Conservation (phyloP, 2,797 vertebrate genomes). For the Parambassis ranga region DNA sequence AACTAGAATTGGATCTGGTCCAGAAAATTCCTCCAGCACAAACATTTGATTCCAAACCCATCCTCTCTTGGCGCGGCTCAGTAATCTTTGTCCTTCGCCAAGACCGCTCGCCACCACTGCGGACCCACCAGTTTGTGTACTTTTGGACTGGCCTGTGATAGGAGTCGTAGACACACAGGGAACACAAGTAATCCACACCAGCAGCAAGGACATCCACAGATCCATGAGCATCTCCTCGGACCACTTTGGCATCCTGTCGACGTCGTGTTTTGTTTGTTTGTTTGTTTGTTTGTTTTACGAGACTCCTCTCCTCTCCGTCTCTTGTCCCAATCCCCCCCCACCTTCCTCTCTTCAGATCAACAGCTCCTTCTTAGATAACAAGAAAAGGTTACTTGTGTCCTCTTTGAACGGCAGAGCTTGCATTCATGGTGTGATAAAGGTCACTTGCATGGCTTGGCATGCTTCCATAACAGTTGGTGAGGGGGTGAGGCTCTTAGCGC, state of each 20-base stretch:
- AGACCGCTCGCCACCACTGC: constrained; percentile 79
- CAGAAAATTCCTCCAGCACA: constrained; percentile 99
- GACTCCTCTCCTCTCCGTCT: constrained; percentile 30
- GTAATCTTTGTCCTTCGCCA: constrained; percentile 90
- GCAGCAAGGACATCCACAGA: constrained; percentile 91
- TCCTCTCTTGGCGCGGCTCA: constrained; percentile 97
- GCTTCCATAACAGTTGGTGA: constrained; percentile 80
- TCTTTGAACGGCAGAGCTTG: constrained; percentile 83
- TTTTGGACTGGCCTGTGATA: constrained; percentile 83
- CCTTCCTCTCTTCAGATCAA: constrained; percentile 62
- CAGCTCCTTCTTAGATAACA: constrained; percentile 79
- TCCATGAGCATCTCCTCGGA: constrained; percentile 88
- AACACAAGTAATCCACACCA: constrained; percentile 95
- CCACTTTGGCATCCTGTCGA: constrained; percentile 87
- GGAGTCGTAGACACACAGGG: constrained; percentile 85
- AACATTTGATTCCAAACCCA: constrained; percentile 99
- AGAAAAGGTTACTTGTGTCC: constrained; percentile 88
- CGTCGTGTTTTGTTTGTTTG: constrained; percentile 40
- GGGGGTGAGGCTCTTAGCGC: constrained; percentile 73
- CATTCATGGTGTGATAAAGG: constrained; percentile 87
- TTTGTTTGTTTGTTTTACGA: constrained; percentile 39
- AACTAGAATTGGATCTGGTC: constrained; percentile 99
- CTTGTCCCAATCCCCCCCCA: constrained; percentile 21
- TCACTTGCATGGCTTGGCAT: constrained; percentile 85
- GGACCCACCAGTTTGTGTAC: constrained; percentile 83